Base-by-base conservation (phyloP, 2,888 invertebrate species). In the Arctia plantaginis region DNA sequence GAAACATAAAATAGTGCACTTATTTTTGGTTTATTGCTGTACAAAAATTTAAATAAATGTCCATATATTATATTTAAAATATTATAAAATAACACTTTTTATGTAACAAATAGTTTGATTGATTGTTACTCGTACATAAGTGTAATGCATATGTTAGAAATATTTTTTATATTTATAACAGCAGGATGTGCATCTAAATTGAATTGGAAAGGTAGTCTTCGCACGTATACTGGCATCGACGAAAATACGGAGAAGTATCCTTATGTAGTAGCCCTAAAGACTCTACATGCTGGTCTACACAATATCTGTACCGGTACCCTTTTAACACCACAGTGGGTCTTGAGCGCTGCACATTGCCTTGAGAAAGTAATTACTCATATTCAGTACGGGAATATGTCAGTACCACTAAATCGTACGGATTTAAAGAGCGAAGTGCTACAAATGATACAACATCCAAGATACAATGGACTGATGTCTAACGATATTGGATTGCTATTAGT, bases 291-390 rank as follows among this genome's bases (percentile, higher is more conserved):
- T 69, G 41, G 69, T 15, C 39, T 41, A 27, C 59, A 41, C 27
- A 59, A 62, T 59, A 62, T 59, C 15, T 27, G 39, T 23, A 69
- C 59, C 20, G 62, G 64, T 13, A 33, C 64, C 23, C 41, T 71
- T n/a, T 12, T 64, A 20, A 71, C 41, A 44, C 33, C 35, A 18
- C 33, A 30, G 13, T 69, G 69, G 62, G 62, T 69, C 18, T 69
- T 69, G 35, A 69, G 27, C 20, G 59, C 69, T 39, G 69, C 39
- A n/a, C 69, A 69, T 69, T 69, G 69, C n/a, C 18, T 69, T 8
- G 8, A 20, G 23, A 30, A 35, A 10, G 6, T n/a, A 59, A n/a
- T 69, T 4, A 39, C 23, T n/a, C 23, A 41, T 27, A 35, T 62
- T 15, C 69, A 69, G 12, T 69, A 69, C 18, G 69, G 41, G 8